A percentile compares a stretch with the other conserved stretches of the same genome.
phyloP scores from a whole-genome alignment of 2,113 vertebrate genomes.

The Dipodomys spectabilis region DNA sequence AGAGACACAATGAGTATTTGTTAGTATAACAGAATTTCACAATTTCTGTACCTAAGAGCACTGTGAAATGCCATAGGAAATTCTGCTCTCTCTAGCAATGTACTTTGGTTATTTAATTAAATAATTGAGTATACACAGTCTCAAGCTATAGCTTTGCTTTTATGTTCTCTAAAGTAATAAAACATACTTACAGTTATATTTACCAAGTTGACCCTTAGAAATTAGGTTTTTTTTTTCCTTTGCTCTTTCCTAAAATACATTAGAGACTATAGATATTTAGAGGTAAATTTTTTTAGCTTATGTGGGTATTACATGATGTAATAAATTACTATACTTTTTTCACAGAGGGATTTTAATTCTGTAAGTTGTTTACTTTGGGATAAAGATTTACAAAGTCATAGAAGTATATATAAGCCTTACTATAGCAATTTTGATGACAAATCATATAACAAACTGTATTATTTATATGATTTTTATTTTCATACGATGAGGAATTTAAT shows the following conservation, averaged over 20 bases:
- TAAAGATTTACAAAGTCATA: constrained; percentile 73
- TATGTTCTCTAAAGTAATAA: constrained; percentile 61
- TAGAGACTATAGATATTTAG: constrained; percentile 34
- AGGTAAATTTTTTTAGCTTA: constrained; percentile 47
- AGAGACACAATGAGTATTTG: not conserved
- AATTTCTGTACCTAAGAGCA: not conserved
- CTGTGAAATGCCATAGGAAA: not conserved
- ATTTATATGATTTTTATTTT: constrained; percentile 77
- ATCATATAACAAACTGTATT: constrained; percentile 57
- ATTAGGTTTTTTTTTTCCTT: constrained; percentile 43
- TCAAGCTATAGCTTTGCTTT: not conserved
- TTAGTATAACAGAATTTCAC: not conserved
- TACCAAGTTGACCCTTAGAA: constrained; percentile 30
- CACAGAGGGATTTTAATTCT: constrained; percentile 59
- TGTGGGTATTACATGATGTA: constrained; percentile 1
- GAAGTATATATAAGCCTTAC: constrained; percentile 47
- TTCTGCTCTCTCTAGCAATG: not conserved
- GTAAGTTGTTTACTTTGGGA: constrained; percentile 69
- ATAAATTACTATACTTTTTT: constrained; percentile 49
- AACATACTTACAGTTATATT: constrained; percentile 24
- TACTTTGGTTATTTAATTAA: constrained; percentile 20
- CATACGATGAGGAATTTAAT: constrained; percentile 80
- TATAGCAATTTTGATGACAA: constrained; percentile 60
- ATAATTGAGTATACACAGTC: not conserved
- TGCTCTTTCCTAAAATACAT: constrained; percentile 48